These are phyloP conservation scores for Oryzias celebensis DNA, from an alignment of 2,113 vertebrate genomes.

Conservation along the genomic window DNA sequence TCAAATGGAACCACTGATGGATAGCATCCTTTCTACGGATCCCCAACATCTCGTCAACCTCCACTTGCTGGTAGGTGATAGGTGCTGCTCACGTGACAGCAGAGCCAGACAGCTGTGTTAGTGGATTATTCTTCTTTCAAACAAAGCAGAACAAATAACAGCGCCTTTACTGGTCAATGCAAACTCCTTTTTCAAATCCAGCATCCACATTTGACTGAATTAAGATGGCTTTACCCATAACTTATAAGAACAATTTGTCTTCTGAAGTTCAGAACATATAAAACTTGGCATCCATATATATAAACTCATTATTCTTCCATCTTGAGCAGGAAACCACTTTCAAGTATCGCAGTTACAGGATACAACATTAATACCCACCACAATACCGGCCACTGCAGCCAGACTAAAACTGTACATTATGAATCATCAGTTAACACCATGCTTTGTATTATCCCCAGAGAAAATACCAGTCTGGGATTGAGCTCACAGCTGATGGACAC, in stretches of 20 bases:
- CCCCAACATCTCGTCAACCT: slow-evolving; percentile 52
- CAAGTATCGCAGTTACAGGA: slow-evolving; percentile 68
- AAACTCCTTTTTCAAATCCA: slow-evolving; percentile 39
- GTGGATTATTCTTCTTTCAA: slow-evolving; percentile 53
- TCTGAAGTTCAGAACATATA: slow-evolving; percentile 51
- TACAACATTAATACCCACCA: slow-evolving; percentile 64
- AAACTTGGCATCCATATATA: slow-evolving; percentile 69
- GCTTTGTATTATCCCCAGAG: slow-evolving; percentile 81
- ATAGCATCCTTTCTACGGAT: slow-evolving; percentile 67
- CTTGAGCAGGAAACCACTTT: slow-evolving; percentile 56
- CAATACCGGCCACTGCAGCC: slow-evolving; percentile 66
- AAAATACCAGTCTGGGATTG: slow-evolving; percentile 80
- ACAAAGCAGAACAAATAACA: slow-evolving; percentile 43
- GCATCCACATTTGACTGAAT: slow-evolving; percentile 38
- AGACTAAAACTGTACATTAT: slow-evolving; percentile 80
- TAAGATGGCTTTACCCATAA: slow-evolving; percentile 22
- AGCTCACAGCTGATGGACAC: slow-evolving; percentile 78
- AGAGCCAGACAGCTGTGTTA: slow-evolving; percentile 76
- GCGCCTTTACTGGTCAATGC: slow-evolving; percentile 42
- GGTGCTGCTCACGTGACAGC: slow-evolving; percentile 73
- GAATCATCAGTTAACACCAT: slow-evolving; percentile 79
- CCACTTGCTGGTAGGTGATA: slow-evolving; percentile 52
- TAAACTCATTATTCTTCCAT: slow-evolving; percentile 59
- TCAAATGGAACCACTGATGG: slow-evolving; percentile 82
- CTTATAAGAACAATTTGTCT: slow-evolving; percentile 57